Base-by-base conservation (phyloP, 2,888 invertebrate species). In the Rhodophaea formosa region DNA sequence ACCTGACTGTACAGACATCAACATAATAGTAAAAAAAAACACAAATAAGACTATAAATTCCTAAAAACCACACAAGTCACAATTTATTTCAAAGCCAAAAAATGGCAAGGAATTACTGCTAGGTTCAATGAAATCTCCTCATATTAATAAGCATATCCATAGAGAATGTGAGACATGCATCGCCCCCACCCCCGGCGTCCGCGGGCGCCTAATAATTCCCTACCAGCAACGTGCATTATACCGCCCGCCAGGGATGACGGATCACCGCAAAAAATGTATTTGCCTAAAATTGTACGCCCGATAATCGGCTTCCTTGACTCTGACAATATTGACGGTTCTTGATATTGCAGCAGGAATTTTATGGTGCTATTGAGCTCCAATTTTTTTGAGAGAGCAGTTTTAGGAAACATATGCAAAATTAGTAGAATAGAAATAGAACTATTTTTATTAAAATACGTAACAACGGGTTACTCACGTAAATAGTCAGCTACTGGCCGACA, bases 191-290 rank as follows among this genome's bases (percentile, higher is more conserved):
- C 51, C 51, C 3, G 51, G 51, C 51, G 51, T 51, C 6, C 51
- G 16, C 32, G 35, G 39, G 35, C 32, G 49, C 32, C 44, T 81
- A 78, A 82, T 83, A 80, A 83, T 81, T 77, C 71, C 23, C 72
- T 76, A 77, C 78, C 74, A 75, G 77, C 69, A 69, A 63, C 73
- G 70, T 75, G 82, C 84, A 84, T 84, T 81, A 83, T 80, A 71
- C 66, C 67, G 62, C 65, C 60, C 73, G 84, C 79, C 81, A 78
- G 77, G 72, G 57, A 76, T 85, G 84, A 85, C 74, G 70, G 84
- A 85, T 85, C 82, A 71, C 58, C 60, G 57, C 62, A 66, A 68
- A 71, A 69, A 70, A 71, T 70, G 66, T 66, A 62, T 66, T 65
- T 61, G 60, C 59, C 57, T 61, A 64, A 51, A 53, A 17, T 51